A percentile compares a stretch with the other conserved stretches of the same genome.
Evolutionary conservation across 1,140 invertebrate genomes (phyloP).

Genomic region (Acromyrmex charruanus): DNA sequence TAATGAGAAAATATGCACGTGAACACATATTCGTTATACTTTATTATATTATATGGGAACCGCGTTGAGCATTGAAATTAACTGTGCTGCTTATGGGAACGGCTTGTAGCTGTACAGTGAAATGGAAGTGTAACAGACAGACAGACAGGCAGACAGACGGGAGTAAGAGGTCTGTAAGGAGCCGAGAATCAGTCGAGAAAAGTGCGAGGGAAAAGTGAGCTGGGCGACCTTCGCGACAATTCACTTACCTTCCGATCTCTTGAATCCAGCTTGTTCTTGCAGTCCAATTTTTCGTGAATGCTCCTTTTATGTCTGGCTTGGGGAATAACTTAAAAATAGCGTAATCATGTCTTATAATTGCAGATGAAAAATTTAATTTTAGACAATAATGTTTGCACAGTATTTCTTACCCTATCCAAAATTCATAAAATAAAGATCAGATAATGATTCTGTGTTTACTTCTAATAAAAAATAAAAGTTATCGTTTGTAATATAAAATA

Average conservation of each 20-base stretch:
- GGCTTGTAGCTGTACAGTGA: slow-evolving; percentile 7
- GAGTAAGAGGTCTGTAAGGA: slow-evolving; percentile 67
- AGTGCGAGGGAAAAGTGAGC: slow-evolving; percentile 81
- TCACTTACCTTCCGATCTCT: slow-evolving; percentile 69
- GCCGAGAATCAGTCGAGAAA: slow-evolving; percentile 71
- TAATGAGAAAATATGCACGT: slow-evolving; percentile 25
- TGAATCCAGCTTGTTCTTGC: slow-evolving; percentile 62
- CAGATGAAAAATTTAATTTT: slow-evolving; percentile 17
- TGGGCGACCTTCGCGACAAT: slow-evolving; percentile 81
- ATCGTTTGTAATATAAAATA: background rate
- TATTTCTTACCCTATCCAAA: background rate
- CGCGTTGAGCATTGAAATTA: slow-evolving; percentile 18
- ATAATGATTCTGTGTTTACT: background rate
- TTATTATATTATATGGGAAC: slow-evolving; percentile 33
- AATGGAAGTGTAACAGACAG: slow-evolving; percentile 59
- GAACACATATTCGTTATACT: slow-evolving; percentile 8
- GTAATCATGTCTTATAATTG: background rate
- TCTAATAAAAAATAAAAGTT: background rate
- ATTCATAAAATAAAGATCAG: background rate
- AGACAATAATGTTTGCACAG: background rate
- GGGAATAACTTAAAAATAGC: background rate
- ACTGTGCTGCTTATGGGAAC: slow-evolving; percentile 29
- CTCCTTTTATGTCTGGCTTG: slow-evolving; percentile 9
- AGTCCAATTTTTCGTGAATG: slow-evolving; percentile 59
- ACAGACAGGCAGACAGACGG: slow-evolving; percentile 38